These are phyloP conservation scores for Drosophila barbarae DNA, from an alignment of 2,888 invertebrate species.

Conservation along the genomic window DNA sequence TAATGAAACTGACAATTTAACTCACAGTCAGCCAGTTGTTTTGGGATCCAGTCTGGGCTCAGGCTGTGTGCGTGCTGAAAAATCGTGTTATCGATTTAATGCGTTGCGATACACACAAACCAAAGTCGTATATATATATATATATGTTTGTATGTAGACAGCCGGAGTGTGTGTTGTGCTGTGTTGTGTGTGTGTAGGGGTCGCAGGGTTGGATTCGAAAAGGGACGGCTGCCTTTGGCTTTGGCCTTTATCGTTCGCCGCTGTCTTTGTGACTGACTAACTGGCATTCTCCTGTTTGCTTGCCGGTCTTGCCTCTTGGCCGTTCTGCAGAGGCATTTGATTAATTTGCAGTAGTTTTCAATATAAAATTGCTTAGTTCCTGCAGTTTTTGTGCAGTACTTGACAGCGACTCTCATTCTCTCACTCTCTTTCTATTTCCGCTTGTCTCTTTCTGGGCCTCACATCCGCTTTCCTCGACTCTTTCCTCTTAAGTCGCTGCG, in stretches of 20 bases:
- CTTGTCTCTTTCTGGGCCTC: neutral
- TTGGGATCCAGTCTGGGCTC: conserved; percentile 34
- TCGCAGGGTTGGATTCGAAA: conserved; percentile 52
- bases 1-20: conserved; percentile 76
- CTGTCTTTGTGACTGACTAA: conserved; percentile 52
- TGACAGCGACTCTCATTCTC: conserved; percentile 36
- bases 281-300: conserved; percentile 60
- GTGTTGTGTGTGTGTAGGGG: conserved; percentile 3
- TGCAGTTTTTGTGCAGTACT: conserved; percentile 37
- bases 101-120: conserved; percentile 43
- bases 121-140: neutral
- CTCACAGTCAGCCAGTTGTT: conserved; percentile 54
- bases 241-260: conserved; percentile 54
- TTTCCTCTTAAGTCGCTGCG: conserved; percentile 5
- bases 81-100: conserved; percentile 76
- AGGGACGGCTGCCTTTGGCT: conserved; percentile 36
- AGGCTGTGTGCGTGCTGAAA: conserved; percentile 66
- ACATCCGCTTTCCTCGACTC: neutral
- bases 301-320: conserved; percentile 42
- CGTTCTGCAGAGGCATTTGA: conserved; percentile 61
- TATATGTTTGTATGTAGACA: neutral
- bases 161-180: conserved; percentile 2
- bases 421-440: neutral
- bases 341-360: conserved; percentile 72
- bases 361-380: conserved; percentile 65